phyloP scores from a whole-genome alignment of 92 coral and sea anemone species.

The Porites lobata region DNA sequence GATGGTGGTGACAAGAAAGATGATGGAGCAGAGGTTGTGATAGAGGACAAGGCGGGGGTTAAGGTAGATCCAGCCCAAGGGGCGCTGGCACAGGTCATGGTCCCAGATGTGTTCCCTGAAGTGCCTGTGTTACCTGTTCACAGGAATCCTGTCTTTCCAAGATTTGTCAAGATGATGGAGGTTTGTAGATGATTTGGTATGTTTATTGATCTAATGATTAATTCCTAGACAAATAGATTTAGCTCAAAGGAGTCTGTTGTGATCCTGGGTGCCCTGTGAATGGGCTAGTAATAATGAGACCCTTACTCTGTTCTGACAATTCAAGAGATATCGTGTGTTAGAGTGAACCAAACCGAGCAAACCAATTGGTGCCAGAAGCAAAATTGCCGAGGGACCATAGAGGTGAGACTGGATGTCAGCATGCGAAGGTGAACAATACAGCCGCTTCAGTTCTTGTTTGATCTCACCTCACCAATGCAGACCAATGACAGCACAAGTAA shows the following conservation, averaged over 20 bases:
- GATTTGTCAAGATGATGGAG: constrained; percentile 99
- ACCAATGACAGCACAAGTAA: too few species aligned
- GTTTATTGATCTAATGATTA: neutral
- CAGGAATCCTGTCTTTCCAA: constrained; percentile 97
- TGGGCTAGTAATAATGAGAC: too few species aligned
- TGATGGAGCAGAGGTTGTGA: constrained; percentile 82
- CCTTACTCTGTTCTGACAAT: neutral
- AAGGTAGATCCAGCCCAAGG: constrained; percentile 83
- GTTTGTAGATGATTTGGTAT: constrained; percentile 44
- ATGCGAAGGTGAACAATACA: too few species aligned
- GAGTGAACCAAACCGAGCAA: neutral
- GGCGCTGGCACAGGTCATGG: constrained; percentile 86
- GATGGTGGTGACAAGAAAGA: constrained; percentile 76
- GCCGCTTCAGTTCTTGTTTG: too few species aligned
- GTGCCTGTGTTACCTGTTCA: constrained; percentile 96
- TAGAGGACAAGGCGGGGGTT: constrained; percentile 91
- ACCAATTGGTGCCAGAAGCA: neutral
- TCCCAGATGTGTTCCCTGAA: constrained; percentile 97
- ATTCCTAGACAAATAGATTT: too few species aligned
- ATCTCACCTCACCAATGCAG: too few species aligned
- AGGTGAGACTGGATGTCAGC: too few species aligned
- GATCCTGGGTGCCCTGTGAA: too few species aligned
- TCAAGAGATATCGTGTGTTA: neutral
- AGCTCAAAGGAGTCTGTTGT: too few species aligned
- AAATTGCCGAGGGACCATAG: too few species aligned